phyloP scores from a whole-genome alignment of 53 echinoderm and acorn worm genomes.

The Antedon mediterranea region DNA sequence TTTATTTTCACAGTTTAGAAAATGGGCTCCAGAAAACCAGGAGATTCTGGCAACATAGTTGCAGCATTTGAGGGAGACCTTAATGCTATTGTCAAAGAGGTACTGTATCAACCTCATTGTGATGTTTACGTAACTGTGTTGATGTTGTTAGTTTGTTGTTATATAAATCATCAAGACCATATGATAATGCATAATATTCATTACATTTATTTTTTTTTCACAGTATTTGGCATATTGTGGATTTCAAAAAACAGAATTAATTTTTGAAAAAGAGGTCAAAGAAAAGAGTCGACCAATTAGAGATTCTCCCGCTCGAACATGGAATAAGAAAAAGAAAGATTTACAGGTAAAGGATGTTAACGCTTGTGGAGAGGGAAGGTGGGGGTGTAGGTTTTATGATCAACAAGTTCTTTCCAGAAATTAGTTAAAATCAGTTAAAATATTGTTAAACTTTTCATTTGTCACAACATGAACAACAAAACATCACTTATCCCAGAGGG shows the following conservation, averaged over 20 bases:
- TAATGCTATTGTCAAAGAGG: constrained; percentile 94
- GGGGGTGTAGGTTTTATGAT: too few relatives aligned
- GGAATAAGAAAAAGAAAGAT: constrained; percentile 88
- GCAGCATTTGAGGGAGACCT: constrained; percentile 86
- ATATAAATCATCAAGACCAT: too few relatives aligned
- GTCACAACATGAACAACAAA: too few relatives aligned
- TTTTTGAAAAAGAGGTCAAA: constrained; percentile 68
- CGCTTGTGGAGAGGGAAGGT: too few relatives aligned
- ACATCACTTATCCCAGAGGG: too few relatives aligned
- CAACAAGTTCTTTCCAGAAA: too few relatives aligned
- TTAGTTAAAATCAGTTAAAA: too few relatives aligned
- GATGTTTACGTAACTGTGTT: too few relatives aligned
- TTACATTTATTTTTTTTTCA: constrained; percentile 1
- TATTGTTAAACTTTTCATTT: too few relatives aligned
- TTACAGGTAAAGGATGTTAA: constrained; percentile 94
- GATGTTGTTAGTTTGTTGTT: too few relatives aligned
- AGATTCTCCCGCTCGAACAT: constrained; percentile 41
- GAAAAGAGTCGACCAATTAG: constrained; percentile 56
- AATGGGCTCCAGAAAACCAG: constrained; percentile 64
- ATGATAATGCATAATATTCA: too few relatives aligned
- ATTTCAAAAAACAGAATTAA: constrained; percentile 36
- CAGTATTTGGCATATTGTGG: constrained; percentile 86
- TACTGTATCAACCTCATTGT: too few relatives aligned
- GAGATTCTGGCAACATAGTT: constrained; percentile 19
- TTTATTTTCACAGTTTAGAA: not conserved